Percentiles rank a stretch among this genome's conserved stretches.
Evolutionary conservation across 2,888 invertebrate genomes (phyloP).

Genomic region (Luperina testacea): DNA sequence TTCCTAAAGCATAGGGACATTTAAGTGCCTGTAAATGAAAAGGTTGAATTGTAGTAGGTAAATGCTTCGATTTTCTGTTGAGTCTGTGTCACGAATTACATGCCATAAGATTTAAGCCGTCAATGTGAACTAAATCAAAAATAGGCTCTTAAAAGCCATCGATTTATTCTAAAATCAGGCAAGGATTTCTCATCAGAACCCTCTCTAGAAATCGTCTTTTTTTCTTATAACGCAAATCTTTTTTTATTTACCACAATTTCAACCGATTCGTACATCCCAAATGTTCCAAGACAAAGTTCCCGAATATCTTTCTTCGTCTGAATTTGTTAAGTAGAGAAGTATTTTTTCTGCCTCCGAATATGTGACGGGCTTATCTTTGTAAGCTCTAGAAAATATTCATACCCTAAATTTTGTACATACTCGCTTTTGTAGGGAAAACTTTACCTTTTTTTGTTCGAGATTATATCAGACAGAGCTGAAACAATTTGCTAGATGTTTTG

Average conservation of each 20-base stretch:
- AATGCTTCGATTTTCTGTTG: too few species aligned
- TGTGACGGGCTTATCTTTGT: slow-evolving; percentile 62
- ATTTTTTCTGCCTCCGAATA: slow-evolving; percentile 59
- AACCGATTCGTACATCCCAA: slow-evolving; percentile 38
- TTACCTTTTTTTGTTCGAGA: slow-evolving; percentile 50
- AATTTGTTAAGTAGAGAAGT: slow-evolving; percentile 63
- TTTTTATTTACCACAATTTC: not conserved
- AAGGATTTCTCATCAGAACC: not conserved
- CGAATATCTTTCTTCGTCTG: slow-evolving; percentile 50
- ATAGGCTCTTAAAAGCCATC: not conserved
- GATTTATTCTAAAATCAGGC: not conserved
- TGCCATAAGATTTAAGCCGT: too few species aligned
- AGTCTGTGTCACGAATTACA: not conserved
- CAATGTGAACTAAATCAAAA: too few species aligned
- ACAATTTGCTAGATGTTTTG: slow-evolving; percentile 40
- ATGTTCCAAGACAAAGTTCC: slow-evolving; percentile 54
- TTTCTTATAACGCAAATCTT: not conserved
- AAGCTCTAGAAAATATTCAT: slow-evolving; percentile 63
- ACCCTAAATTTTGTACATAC: slow-evolving; percentile 62
- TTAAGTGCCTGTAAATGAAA: too few species aligned
- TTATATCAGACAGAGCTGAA: slow-evolving; percentile 57
- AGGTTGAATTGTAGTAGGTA: too few species aligned
- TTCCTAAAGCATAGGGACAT: not conserved
- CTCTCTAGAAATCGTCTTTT: not conserved
- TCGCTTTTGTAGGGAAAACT: slow-evolving; percentile 47